Evolutionary conservation across 2,888 invertebrate species (phyloP), one percentile per base, ranked within the genome.

Genomic region (Lutraria lutraria): DNA sequence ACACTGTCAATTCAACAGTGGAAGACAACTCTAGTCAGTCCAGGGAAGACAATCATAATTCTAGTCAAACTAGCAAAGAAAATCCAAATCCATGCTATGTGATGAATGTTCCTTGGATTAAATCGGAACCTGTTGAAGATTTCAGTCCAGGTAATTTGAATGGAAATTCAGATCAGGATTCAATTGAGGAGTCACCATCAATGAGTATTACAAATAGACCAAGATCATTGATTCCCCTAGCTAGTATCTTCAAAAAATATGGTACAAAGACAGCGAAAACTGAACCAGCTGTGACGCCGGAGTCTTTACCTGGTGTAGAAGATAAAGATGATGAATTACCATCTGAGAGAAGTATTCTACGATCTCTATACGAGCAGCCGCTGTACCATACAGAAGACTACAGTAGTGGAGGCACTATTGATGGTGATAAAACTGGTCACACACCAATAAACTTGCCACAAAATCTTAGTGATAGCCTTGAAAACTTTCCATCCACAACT

Each of bases 91-190:
- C 82, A 29, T 72, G 56, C 12, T 63, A 56, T 56, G 56, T 60
- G 16, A 31, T 56, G 8, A 85, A 83, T 63, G 19, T 54, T 56
- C 83, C 85, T 19, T 90, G 88, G 90, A 89, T 92, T 60, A 92
- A 92, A 83, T 52, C 87, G 6, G 92, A 92, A 54, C 92, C 92
- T 12, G 63, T 29, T 12, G 92, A 91, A 68, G 88, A 90, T n/a
- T 85, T 52, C 68, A 13, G 34, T 54, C 53, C 56, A 13, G 84
- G 63, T 12, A 80, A 21, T 19, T 76, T 72, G 52, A 83, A 68
- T 79, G 86, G 83, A 31, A 82, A 76, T 60, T 86, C 79, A 19
- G 43, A 25, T 79, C 76, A 87, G 19, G 76, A 68, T 19, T 82
- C 72, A 6, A 25, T 52, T 15, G 68, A 54, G n/a, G 84, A 86